phyloP scores from a whole-genome alignment of 2,797 vertebrate species.

The Cephalopachus bancanus region DNA sequence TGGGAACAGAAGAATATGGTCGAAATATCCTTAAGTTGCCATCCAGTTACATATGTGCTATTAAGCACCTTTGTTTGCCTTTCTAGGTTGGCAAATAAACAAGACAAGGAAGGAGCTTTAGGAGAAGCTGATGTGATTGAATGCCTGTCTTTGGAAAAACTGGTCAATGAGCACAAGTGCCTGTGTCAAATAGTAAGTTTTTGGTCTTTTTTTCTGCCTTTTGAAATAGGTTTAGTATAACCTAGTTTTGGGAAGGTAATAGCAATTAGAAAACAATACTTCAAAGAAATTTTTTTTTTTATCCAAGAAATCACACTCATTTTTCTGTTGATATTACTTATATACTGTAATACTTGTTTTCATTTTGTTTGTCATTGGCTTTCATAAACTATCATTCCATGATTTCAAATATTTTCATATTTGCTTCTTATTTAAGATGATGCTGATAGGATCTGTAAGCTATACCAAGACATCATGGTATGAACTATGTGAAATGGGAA shows the following conservation, averaged over 20 bases:
- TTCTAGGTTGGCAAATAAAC: slow-evolving; percentile 96
- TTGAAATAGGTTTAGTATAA: background rate
- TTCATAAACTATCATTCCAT: background rate
- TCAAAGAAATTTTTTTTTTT: background rate
- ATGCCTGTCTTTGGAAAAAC: slow-evolving; percentile 95
- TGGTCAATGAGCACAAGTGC: slow-evolving; percentile 97
- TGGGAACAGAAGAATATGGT: background rate
- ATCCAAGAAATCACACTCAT: background rate
- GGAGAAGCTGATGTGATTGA: slow-evolving; percentile 97
- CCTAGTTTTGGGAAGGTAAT: background rate
- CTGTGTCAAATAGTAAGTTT: slow-evolving; percentile 97
- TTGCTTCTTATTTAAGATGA: slow-evolving; percentile 38
- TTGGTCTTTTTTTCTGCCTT: background rate
- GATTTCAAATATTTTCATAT: slow-evolving; percentile 33
- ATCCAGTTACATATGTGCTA: slow-evolving; percentile 1
- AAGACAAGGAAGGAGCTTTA: slow-evolving; percentile 96
- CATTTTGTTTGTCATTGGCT: background rate
- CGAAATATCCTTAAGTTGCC: slow-evolving; percentile 18
- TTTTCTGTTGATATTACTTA: slow-evolving; percentile 25
- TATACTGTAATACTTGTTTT: background rate
- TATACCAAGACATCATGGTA: background rate
- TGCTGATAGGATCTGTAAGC: background rate
- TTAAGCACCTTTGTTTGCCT: slow-evolving; percentile 55
- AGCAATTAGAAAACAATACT: background rate
- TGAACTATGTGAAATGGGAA: background rate